A percentile compares a stretch with the other conserved stretches of the same genome.
phyloP scores from a whole-genome alignment of 64 coral and sea anemone species.

The Porites australiensis region DNA sequence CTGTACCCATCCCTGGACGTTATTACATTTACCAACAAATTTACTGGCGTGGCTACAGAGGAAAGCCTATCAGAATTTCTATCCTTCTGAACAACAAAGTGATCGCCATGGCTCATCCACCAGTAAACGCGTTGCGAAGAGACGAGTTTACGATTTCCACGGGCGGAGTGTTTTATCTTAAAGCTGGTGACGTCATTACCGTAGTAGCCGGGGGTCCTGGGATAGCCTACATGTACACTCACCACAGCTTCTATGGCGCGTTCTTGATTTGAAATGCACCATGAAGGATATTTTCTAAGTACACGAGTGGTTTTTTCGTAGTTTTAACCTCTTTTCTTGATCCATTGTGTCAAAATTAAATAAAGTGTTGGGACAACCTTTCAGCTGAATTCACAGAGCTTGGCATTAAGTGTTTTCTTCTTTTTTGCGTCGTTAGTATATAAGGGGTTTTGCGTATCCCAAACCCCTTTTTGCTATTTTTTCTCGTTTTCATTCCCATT shows the following conservation, averaged over 20 bases:
- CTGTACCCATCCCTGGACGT: background rate
- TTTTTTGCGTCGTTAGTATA: too few species aligned
- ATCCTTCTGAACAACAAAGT: background rate
- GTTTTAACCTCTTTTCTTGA: too few species aligned
- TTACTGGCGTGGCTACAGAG: background rate
- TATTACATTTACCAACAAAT: constrained; percentile 19
- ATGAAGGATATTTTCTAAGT: too few species aligned
- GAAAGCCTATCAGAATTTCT: background rate
- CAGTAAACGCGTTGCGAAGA: too few species aligned
- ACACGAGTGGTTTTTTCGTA: too few species aligned
- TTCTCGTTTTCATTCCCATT: too few species aligned
- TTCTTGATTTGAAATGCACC: background rate
- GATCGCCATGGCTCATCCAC: background rate
- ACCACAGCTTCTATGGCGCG: constrained; percentile 6
- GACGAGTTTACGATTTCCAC: background rate
- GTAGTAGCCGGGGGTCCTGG: background rate
- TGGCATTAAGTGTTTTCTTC: too few species aligned
- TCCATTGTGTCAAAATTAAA: too few species aligned
- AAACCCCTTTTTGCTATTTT: too few species aligned
- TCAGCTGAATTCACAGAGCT: too few species aligned
- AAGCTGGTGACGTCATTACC: constrained; percentile 8
- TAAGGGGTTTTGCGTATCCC: too few species aligned
- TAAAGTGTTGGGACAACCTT: too few species aligned
- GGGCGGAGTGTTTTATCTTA: constrained; percentile 2
- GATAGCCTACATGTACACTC: background rate